Conservation (phyloP, 2,797 vertebrate genomes). For the Sebastes matsubarae region DNA sequence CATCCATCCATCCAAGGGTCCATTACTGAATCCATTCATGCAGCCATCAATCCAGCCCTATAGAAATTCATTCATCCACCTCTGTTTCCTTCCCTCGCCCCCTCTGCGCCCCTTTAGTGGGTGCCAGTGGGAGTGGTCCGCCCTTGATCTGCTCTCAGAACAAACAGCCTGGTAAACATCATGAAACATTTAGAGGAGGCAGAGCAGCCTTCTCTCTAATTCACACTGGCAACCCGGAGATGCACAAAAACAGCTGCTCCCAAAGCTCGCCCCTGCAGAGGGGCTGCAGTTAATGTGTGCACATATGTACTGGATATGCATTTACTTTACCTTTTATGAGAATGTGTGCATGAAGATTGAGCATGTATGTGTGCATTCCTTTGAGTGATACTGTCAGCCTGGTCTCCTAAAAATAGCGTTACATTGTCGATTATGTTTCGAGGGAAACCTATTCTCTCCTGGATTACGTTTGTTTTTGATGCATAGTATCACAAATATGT, state of each 20-base stretch:
- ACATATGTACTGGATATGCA: neutral
- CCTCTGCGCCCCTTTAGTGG: constrained; percentile 28
- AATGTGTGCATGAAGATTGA: neutral
- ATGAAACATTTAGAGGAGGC: constrained; percentile 86
- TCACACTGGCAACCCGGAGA: constrained; percentile 73
- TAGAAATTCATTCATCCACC: constrained; percentile 34
- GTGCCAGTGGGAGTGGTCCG: constrained; percentile 69
- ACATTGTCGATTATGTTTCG: no score
- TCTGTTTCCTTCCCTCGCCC: constrained; percentile 32
- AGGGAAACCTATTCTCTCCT: neutral
- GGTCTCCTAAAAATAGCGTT: neutral
- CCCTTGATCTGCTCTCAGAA: constrained; percentile 84
- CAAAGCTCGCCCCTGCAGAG: constrained; percentile 51
- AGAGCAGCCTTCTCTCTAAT: constrained; percentile 81
- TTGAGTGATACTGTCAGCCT: neutral
- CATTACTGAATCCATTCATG: constrained; percentile 29
- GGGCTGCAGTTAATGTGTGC: constrained; percentile 27
- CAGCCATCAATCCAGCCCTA: constrained; percentile 16
- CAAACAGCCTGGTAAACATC: constrained; percentile 87
- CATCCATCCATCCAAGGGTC: constrained; percentile 26
- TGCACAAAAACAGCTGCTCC: constrained; percentile 77
- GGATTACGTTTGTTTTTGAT: neutral
- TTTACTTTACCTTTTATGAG: neutral
- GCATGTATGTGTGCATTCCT: neutral
- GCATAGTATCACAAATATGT: neutral